Conservation (phyloP, 35 echinoderm and acorn worm genomes). For the Ptychodera flava region DNA sequence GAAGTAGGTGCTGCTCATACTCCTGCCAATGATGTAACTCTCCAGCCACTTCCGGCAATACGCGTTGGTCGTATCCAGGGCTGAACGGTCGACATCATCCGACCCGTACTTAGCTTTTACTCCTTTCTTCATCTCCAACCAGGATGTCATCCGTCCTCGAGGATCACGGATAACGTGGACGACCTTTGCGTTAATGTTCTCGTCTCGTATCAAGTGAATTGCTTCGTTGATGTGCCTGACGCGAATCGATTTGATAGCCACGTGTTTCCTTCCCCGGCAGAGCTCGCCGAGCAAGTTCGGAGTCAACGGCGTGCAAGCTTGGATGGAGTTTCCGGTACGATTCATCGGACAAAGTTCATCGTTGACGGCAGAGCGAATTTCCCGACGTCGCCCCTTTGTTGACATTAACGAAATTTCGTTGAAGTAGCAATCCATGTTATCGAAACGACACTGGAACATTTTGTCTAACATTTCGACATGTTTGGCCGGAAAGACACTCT, state of each 20-base stretch:
- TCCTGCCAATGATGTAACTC: not conserved
- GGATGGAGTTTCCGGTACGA: not conserved
- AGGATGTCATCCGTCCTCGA: not conserved
- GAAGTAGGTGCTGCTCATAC: not conserved
- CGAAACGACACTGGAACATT: not conserved
- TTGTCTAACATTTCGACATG: not conserved
- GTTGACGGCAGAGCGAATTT: not conserved
- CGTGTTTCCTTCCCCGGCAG: not conserved
- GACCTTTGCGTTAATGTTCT: not conserved
- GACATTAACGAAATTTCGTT: not conserved
- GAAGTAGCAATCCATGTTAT: not conserved
- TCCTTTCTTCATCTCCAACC: not conserved
- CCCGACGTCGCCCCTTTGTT: not conserved
- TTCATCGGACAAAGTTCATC: not conserved
- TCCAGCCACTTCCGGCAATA: not conserved
- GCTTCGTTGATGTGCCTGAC: not conserved
- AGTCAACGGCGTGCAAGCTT: not conserved
- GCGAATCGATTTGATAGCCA: not conserved
- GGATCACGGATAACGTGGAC: not conserved
- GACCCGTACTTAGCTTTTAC: not conserved
- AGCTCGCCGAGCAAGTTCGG: not conserved
- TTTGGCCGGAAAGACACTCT: not conserved
- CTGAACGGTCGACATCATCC: not conserved
- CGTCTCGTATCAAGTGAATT: not conserved
- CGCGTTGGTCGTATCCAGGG: not conserved